Base-by-base conservation (phyloP, 2,888 invertebrate species). In the Tiliacea citrago region DNA sequence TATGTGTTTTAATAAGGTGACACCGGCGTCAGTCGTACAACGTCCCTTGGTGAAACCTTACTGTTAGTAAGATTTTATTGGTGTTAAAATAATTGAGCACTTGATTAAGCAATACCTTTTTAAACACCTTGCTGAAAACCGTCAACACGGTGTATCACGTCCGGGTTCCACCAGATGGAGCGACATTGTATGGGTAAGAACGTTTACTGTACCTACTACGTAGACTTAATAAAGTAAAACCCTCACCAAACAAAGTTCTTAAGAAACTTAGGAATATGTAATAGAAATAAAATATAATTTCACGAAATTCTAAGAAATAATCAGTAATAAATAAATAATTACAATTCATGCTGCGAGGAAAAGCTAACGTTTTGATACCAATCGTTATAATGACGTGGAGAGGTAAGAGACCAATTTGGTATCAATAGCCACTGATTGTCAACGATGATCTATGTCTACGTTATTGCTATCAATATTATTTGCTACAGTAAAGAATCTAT, bases 381-480 rank as follows among this genome's bases (percentile, higher is more conserved):
- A 63, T 67, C 62, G 29, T 53, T n/a, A 35, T 12, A 63, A 51
- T 39, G 18, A 42, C 16, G 45, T 42, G 29, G 1, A 49, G 45
- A 49, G 35, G 16, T 53, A 45, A 49, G 6, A 49, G 42, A 2
- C 7, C 72, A 62, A 78, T 73, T 78, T 68, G 12, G 5, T 53
- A n/a, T 81, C 62, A 81, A 83, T 73, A 70, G 69, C 1, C 21
- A 16, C 62, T 73, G 79, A 81, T 81, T 81, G 18, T 55, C 1
- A 29, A 42, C 21, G 16, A 55, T 45, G 16, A 5, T 61, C 24
- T 16, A 7, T 49, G 16, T 53, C 18, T 35, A 13, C 18, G 2
- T 4, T 39, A 39, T 35, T 16, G 9, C 9, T 29, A 21, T n/a
- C 45, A 18, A 29, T 47, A n/a, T 24, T 68, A 47, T 29, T 58